Percentiles rank a stretch among this genome's conserved stretches.
Conservation (phyloP, 92 coral and sea anemone species). For the Parazoanthus atlanticus region DNA sequence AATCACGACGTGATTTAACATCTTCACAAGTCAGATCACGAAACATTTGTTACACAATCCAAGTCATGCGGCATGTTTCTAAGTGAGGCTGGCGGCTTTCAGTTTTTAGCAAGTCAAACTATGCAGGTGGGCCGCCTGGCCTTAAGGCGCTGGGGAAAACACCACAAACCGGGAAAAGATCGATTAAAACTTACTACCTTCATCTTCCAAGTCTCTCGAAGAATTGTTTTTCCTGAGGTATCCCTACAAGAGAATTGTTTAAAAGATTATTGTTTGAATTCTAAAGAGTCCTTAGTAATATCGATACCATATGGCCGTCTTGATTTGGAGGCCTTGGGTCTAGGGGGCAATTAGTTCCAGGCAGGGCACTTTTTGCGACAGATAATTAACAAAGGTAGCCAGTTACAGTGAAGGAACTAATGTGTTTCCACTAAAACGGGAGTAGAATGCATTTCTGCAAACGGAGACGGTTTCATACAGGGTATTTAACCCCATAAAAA, state of each 20-base stretch:
- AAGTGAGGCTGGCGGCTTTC: neutral
- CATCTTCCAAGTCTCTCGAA: constrained; percentile 5
- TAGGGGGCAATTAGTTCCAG: no score
- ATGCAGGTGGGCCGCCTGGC: neutral
- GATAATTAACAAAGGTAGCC: no score
- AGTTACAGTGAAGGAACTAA: no score
- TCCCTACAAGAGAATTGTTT: neutral
- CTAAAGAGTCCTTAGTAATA: neutral
- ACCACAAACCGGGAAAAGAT: neutral
- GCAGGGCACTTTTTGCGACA: no score
- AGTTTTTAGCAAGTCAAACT: neutral
- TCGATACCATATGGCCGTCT: no score
- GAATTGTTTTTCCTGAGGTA: constrained; percentile 15
- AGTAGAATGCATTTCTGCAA: no score
- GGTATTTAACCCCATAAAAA: no score
- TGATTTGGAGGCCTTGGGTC: no score
- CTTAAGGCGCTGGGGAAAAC: no score
- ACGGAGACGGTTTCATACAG: no score
- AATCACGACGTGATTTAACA: no score
- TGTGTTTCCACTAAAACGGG: no score
- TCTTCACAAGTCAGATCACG: neutral
- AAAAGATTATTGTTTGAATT: neutral
- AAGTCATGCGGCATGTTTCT: neutral
- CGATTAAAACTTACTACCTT: neutral
- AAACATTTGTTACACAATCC: neutral